Base-by-base conservation (phyloP, 1,140 invertebrate genomes). In the Arion vulgaris region DNA sequence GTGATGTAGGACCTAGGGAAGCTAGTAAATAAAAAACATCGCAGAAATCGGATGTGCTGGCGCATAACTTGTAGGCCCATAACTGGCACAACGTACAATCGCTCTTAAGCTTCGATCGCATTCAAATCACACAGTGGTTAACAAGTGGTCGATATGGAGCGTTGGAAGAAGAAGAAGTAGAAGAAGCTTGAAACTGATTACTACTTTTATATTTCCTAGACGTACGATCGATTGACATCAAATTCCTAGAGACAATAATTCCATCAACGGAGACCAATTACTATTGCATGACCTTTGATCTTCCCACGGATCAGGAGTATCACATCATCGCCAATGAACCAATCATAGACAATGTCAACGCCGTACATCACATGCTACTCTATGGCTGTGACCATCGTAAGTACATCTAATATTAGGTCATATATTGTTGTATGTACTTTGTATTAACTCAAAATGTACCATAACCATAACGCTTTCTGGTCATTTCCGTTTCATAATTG, bases 311-410 rank as follows among this genome's bases (percentile, higher is more conserved):
- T 36, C 34, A 39, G 23, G 83, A 84, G 34, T 87, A 85, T 81
- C 86, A 87, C 71, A n/a, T 87, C 49, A 82, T 87, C 32, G 86
- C 86, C 32, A 82, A 34, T 13, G 57, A 80, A 57, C 83, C 84
- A 17, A 34, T 73, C 39, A 82, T 87, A 41, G 81, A 84, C 81
- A 85, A 85, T 39, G 39, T 34, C 15, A 71, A 85, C 53, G 74
- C 85, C n/a, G 80, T 87, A 76, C 86, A 87, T 74, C 86, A 87
- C 53, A 84, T 84, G 17, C 26, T 84, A n/a, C 19, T 84, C 4
- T 85, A 45, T 51, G 84, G 83, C 1, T 87, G 86, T 83, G 17
- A 38, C 38, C 26, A 75, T 2, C 23, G 75, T 78, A 15, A 34
- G 73, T 23, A 15, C 39, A 19, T 7, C 13, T 39, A 4, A 19